These are phyloP conservation scores for Acrocera orbiculus DNA, from an alignment of 2,888 invertebrate species.

Conservation along the genomic window DNA sequence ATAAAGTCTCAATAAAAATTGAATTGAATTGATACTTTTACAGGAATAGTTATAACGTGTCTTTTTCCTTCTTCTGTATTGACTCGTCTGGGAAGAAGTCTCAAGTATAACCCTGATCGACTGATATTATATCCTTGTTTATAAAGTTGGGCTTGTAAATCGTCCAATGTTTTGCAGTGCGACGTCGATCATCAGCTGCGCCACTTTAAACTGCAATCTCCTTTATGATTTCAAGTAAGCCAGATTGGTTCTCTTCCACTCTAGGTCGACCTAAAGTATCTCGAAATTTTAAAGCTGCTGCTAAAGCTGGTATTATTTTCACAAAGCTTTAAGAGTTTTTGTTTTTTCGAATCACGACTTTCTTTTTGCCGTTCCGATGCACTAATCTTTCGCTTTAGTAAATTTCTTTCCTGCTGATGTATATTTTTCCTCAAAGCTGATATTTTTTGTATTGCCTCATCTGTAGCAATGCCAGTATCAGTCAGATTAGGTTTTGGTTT, in stretches of 20 bases:
- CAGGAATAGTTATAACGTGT: neutral
- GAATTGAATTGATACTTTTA: neutral
- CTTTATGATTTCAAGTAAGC: slow-evolving; percentile 17
- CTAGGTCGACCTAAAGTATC: slow-evolving; percentile 15
- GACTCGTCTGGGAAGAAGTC: neutral
- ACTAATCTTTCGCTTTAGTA: too few relatives aligned
- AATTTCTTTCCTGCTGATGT: too few relatives aligned
- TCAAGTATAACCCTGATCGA: slow-evolving; percentile 21
- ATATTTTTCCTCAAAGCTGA: too few relatives aligned
- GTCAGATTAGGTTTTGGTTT: too few relatives aligned
- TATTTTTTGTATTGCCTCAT: too few relatives aligned
- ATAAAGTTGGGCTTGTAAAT: slow-evolving; percentile 1
- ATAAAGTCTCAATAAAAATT: too few relatives aligned
- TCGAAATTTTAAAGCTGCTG: slow-evolving; percentile 5
- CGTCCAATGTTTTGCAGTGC: slow-evolving; percentile 12
- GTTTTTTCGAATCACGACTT: too few relatives aligned
- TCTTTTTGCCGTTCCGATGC: too few relatives aligned
- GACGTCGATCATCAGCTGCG: slow-evolving; percentile 16
- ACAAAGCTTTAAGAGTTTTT: too few relatives aligned
- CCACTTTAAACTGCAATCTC: slow-evolving; percentile 19
- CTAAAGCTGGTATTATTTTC: too few relatives aligned
- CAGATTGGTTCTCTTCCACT: slow-evolving; percentile 17
- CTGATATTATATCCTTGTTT: slow-evolving; percentile 2
- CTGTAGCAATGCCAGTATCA: too few relatives aligned
- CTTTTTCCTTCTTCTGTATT: neutral